Base-by-base conservation (phyloP, 2,113 vertebrate species). In the Nycticorax nycticorax region DNA sequence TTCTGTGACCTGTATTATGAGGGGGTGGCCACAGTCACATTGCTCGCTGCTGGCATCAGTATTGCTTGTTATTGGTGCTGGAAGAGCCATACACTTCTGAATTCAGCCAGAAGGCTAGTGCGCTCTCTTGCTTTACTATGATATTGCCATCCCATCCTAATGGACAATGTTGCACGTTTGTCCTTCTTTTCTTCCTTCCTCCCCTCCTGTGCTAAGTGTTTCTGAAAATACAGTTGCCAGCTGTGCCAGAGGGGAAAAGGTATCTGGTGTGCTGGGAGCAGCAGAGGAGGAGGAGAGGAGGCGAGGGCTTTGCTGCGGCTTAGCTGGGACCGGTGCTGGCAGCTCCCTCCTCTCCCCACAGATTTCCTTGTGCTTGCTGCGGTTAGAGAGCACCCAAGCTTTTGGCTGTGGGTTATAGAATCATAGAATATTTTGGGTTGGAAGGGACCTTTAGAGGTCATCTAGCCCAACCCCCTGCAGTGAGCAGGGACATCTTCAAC, bases 271-370 rank as follows among this genome's bases (percentile, higher is more conserved):
- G 37, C 56, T 66, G 57, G n/a, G 64, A 77, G 30, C 79, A 37
- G 80, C n/a, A 22, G 56, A 30, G 24, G 75, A 86, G 39, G 32
- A 59, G 41, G 41, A 47, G 57, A 39, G 35, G 33, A 64, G 45
- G 20, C 1, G 14, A 72, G 62, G 57, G 56, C 67, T 53, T 50
- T 95, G 60, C 92, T 30, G 50, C 9, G 35, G 48, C 41, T 95
- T 85, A 81, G 41, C 55, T 96, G 89, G 91, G 93, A 94, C 85
- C 81, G 81, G 96, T 91, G 76, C 80, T 96, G 95, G 60, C 89
- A 57, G 15, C 6, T 20, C n/a, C 8, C 14, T 56, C 11, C 26
- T 56, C 66, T 76, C 24, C 24, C 23, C 0, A 0, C 45, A 33
- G 45, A 60, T 67, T 37, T 73, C 79, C 52, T 59, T 0, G 2